A percentile compares a stretch with the other conserved stretches of the same genome.
Conservation (phyloP, 2,797 vertebrate species). For the Brachyrhaphis roseni region DNA sequence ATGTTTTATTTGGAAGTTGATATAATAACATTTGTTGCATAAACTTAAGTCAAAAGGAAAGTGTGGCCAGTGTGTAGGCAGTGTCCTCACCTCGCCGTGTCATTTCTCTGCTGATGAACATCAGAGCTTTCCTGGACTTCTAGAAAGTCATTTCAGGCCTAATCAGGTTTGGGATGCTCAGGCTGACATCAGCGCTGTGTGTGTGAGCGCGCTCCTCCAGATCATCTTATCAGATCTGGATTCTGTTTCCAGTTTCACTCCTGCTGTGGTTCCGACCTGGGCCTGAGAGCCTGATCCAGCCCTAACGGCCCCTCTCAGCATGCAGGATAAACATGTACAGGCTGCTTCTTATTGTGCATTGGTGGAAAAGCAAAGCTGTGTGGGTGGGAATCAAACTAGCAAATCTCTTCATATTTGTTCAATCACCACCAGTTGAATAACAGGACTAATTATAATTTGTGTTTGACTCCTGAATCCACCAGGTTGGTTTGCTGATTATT, state of each 20-base stretch:
- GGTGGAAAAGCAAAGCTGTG: constrained; percentile 49
- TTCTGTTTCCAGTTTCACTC: constrained; percentile 41
- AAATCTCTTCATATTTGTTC: constrained; percentile 22
- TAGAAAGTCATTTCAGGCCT: background rate
- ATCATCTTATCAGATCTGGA: constrained; percentile 48
- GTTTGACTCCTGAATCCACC: constrained; percentile 75
- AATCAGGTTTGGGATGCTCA: constrained; percentile 34
- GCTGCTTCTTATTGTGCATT: background rate
- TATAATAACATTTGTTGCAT: background rate
- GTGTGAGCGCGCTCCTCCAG: constrained; percentile 33
- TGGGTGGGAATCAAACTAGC: constrained; percentile 30
- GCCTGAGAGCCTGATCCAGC: constrained; percentile 1
- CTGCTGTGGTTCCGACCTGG: constrained; percentile 1
- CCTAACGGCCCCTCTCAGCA: constrained; percentile 20
- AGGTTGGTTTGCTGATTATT: constrained; percentile 84
- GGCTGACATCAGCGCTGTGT: constrained; percentile 35
- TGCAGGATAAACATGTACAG: background rate
- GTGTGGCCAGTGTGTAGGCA: background rate
- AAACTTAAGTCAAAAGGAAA: background rate
- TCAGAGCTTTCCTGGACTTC: constrained; percentile 8
- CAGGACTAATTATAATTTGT: constrained; percentile 63
- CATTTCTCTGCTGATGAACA: constrained; percentile 4
- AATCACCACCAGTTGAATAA: constrained; percentile 38
- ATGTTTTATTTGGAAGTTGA: background rate
- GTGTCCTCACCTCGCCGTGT: background rate